phyloP scores from a whole-genome alignment of 2,888 invertebrate species.

The Synergus japonicus region DNA sequence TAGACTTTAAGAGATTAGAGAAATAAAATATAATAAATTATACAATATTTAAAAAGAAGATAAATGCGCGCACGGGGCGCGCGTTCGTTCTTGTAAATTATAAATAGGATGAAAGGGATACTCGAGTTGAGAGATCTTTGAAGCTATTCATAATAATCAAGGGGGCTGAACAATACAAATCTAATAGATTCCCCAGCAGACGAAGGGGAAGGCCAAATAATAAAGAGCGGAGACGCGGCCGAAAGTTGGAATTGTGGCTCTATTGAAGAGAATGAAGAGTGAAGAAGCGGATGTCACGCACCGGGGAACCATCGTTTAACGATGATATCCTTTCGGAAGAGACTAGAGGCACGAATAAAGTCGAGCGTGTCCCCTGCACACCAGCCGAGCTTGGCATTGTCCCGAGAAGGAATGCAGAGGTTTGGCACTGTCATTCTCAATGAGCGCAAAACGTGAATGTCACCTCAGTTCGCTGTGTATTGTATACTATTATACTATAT shows the following conservation, averaged over 20 bases:
- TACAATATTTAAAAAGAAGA: too few relatives aligned
- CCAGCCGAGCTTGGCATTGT: constrained; percentile 48
- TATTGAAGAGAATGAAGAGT: not conserved
- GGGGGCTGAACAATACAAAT: constrained; percentile 8
- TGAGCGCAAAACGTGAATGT: constrained; percentile 47
- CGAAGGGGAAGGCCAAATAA: not conserved
- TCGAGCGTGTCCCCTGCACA: constrained; percentile 46
- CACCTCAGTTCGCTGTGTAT: constrained; percentile 1
- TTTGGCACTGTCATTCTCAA: constrained; percentile 55
- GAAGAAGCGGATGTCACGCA: constrained; percentile 36
- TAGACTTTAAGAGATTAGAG: too few relatives aligned
- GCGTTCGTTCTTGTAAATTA: too few relatives aligned
- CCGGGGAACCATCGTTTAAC: constrained; percentile 22
- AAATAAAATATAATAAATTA: too few relatives aligned
- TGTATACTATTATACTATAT: not conserved
- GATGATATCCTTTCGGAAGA: constrained; percentile 44
- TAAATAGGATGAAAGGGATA: not conserved
- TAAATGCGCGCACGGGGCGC: too few relatives aligned
- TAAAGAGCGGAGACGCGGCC: not conserved
- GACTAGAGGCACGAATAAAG: constrained; percentile 36
- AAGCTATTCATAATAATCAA: constrained; percentile 15
- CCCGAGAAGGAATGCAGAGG: constrained; percentile 54
- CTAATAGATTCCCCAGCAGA: not conserved
- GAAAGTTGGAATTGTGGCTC: not conserved
- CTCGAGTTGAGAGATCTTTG: constrained; percentile 3